Base-by-base conservation (phyloP, 2,113 vertebrate species). In the Condylura cristata region DNA sequence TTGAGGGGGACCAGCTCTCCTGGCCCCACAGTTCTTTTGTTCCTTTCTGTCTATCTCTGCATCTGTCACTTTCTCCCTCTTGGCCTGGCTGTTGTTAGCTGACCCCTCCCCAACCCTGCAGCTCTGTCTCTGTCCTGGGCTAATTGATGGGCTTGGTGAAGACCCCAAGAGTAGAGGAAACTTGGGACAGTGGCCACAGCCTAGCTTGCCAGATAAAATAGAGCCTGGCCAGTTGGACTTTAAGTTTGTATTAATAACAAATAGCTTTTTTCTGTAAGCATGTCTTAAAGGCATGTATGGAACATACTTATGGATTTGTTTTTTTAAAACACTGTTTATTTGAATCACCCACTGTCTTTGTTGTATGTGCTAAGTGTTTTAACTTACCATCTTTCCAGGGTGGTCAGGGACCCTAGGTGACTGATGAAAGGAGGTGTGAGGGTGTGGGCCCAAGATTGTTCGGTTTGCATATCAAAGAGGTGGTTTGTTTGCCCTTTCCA, bases 161-260 rank as follows among this genome's bases (percentile, higher is more conserved):
- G 87, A 70, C 44, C 14, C 30, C 30, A 78, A 71, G 20, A 34
- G 24, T 20, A 34, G 18, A 78, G 58, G 24, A 51, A 6, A 30
- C 32, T 22, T 30, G 22, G 61, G 46, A 13, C 8, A 71, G 34
- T 10, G 32, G 22, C 63, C 75, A n/a, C 26, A 3, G 18, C 8
- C 46, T 16, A n/a, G n/a, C 30, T 20, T 60, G 46, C 30, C n/a
- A 41, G 53, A 53, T 44, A 30, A 82, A 53, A 85, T 12, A 22
- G 18, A 44, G 71, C 37, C 14, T 26, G 0, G n/a, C 44, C 14
- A 20, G 20, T 71, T 82, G 75, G 60, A 53, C 66, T 66, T 72
- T 28, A 84, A 41, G 94, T 80, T 95, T n/a, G 76, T 41, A 46
- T 80, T 58, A 91, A 72, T 32, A 81, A 16, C 16, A 28, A 87